Base-by-base conservation (phyloP, 2,888 invertebrate species). In the Cosmorhoe ocellata region DNA sequence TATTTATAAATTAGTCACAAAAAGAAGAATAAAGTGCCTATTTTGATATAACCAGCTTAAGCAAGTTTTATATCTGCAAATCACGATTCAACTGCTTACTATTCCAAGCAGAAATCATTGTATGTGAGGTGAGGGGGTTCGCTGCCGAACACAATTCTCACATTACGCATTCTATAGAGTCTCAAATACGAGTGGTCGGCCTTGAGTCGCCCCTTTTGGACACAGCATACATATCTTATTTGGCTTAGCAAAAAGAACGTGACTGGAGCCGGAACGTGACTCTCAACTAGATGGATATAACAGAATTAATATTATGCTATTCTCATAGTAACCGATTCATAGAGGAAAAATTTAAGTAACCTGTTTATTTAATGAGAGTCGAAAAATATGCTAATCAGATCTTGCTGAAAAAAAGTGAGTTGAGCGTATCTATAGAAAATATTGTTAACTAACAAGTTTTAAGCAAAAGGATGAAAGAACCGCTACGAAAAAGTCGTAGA, bases 161-260 rank as follows among this genome's bases (percentile, higher is more conserved):
- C 56, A 56, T 59, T 51, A 56, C 58, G 52, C 40, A 62, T 58
- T 59, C 61, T 56, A 58, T 51, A 40, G 49, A 38, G 44, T 50
- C 47, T 51, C 44, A 43, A 52, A 51, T 14, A 31, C 43, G 66
- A 74, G 74, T 60, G 64, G 77, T 56, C 66, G 84, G 74, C 85
- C 85, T 85, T 85, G 81, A 66, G 48, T 33, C 37, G 71, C 82
- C 76, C 67, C 81, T 79, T 83, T 77, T 59, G 76, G 64, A 50
- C 69, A 71, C 61, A 68, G 73, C 73, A 75, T 77, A 75, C 71
- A 71, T 70, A 74, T 76, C 79, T 74, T 71, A 75, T 76, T 79
- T 74, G 75, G 76, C 71, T 68, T 67, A 69, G 76, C 77, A 70
- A 76, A 75, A 74, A 71, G 65, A 66, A 71, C 81, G 79, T 79